phyloP scores from a whole-genome alignment of 2,888 invertebrate species.

The Achlya flavicornis region DNA sequence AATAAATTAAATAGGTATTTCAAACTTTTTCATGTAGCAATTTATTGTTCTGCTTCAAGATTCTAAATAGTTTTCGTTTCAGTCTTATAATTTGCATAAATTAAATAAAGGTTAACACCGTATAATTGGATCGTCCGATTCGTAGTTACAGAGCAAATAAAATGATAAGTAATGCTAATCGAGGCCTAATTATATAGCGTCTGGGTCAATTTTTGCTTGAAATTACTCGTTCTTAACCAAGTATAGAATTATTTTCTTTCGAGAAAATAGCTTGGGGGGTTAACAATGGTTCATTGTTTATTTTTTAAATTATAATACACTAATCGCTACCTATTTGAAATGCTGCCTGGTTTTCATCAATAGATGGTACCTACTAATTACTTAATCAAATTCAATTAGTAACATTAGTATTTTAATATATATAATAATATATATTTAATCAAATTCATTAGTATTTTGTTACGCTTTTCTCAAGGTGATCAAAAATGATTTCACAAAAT shows the following conservation, averaged over 20 bases:
- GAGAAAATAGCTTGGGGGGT: slow-evolving; percentile 12
- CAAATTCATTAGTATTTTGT: too few relatives aligned
- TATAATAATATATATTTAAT: too few relatives aligned
- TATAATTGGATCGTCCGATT: slow-evolving; percentile 60
- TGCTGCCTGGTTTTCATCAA: too few relatives aligned
- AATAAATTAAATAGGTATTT: not conserved
- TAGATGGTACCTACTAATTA: too few relatives aligned
- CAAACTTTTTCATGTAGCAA: not conserved
- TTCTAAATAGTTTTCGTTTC: slow-evolving; percentile 27
- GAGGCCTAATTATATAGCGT: slow-evolving; percentile 50
- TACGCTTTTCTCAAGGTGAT: too few relatives aligned
- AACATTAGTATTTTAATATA: too few relatives aligned
- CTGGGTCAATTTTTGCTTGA: slow-evolving; percentile 45
- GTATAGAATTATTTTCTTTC: slow-evolving; percentile 23
- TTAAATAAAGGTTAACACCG: slow-evolving; percentile 62
- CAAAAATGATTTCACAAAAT: too few relatives aligned
- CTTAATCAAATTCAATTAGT: too few relatives aligned
- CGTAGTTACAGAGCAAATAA: slow-evolving; percentile 56
- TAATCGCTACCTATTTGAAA: too few relatives aligned
- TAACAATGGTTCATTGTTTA: not conserved
- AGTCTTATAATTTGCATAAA: slow-evolving; percentile 67
- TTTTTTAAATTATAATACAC: too few relatives aligned
- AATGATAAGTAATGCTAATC: slow-evolving; percentile 68
- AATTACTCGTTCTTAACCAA: slow-evolving; percentile 41
- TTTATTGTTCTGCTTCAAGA: slow-evolving; percentile 2